Percentiles rank a stretch among this genome's conserved stretches.
Conservation (phyloP, 2,797 vertebrate genomes). For the Scomberomorus guttatus region DNA sequence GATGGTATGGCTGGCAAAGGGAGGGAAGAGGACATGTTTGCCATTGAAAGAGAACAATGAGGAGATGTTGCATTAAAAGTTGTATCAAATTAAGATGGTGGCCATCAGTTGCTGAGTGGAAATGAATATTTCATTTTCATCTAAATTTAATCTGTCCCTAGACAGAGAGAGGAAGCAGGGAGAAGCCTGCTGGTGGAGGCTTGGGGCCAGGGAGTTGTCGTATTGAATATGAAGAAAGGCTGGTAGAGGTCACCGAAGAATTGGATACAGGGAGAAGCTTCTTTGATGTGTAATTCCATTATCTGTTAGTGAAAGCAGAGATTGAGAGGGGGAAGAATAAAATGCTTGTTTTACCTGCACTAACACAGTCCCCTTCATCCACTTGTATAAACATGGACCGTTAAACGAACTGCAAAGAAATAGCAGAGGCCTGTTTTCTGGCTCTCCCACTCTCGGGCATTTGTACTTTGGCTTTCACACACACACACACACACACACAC, state of each 20-base stretch:
- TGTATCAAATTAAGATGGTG: conserved; percentile 77
- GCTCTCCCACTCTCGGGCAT: conserved; percentile 27
- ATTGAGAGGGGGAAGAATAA: conserved; percentile 64
- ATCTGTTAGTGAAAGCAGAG: conserved; percentile 69
- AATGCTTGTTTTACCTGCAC: conserved; percentile 64
- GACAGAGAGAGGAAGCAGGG: conserved; percentile 58
- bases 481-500: conserved; percentile 1
- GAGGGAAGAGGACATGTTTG: conserved; percentile 30
- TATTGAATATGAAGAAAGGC: conserved; percentile 79
- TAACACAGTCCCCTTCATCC: conserved; percentile 52
- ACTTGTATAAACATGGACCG: conserved; percentile 56
- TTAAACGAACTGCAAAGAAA: conserved; percentile 51
- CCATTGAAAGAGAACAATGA: conserved; percentile 60
- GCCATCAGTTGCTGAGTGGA: conserved; percentile 77
- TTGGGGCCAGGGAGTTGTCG: conserved; percentile 62
- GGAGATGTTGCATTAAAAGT: conserved; percentile 67
- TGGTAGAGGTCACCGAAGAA: conserved; percentile 76
- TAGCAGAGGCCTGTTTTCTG: conserved; percentile 38
- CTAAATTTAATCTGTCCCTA: conserved; percentile 80
- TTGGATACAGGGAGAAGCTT: conserved; percentile 61
- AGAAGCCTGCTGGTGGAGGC: conserved; percentile 63
- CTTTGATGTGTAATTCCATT: conserved; percentile 83
- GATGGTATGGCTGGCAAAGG: conserved; percentile 12
- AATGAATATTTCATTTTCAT: conserved; percentile 85
- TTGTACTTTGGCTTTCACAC: conserved; percentile 22